Evolutionary conservation across 2,888 invertebrate species (phyloP), one percentile per base, ranked within the genome.

Genomic region (Sialis lutaria): DNA sequence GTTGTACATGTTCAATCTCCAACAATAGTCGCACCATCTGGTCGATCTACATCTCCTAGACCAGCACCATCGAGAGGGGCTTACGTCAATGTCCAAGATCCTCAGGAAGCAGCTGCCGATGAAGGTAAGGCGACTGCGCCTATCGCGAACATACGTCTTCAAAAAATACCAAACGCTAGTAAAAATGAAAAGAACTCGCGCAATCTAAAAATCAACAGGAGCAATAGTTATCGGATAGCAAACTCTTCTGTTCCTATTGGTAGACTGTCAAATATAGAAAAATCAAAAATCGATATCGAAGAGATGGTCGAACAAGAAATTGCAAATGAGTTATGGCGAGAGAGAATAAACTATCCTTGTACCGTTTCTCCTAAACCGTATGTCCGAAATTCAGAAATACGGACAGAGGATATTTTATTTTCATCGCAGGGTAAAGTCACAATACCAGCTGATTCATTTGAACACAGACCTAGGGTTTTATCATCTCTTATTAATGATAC

Each of bases 211-310:
- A 69, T 87, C 42, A 84, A 83, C 64, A 79, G 88, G 50, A 85
- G 84, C 61, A 84, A 88, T 62, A 88, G 87, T 65, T 88, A 88
- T 61, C 77, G 85, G 53, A 73, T 83, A 63, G 88, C 88, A 10
- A 87, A 87, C 64, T 71, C 77, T 52, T 71, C 42, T 5, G n/a
- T n/a, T 12, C 6, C 37, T n/a, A 6, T 10, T 5, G n/a, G 6
- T 5, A n/a, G 37, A n/a, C 10, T 6, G 5, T 6, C 37, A 12
- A 37, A 37, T 12, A 12, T 10, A n/a, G 37, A 37, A n/a, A 12
- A 6, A 12, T 10, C 10, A n/a, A 37, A 37, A 37, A 44, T 53
- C 9, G 54, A 56, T 48, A 52, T 57, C 7, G 56, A 73, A 54
- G 74, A 74, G 60, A 64, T 68, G 60, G 72, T 76, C 55, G 75